Conservation (phyloP, 2,113 vertebrate genomes). For the Protomyctophum bolini region DNA sequence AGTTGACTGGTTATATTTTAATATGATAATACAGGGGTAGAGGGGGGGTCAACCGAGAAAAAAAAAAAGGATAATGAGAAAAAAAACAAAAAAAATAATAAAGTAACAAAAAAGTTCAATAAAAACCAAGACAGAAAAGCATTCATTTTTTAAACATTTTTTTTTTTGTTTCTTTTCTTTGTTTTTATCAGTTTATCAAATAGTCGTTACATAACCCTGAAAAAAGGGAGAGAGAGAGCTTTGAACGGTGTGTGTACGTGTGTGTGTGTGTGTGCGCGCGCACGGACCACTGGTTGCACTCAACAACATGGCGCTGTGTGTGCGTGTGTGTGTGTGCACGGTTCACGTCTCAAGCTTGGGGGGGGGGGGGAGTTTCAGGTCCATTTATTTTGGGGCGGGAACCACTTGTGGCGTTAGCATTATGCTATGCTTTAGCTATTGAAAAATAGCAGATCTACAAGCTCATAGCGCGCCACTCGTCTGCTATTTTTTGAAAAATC, state of each 20-base stretch:
- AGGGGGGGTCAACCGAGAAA: constrained; percentile 85
- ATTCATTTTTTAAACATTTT: constrained; percentile 88
- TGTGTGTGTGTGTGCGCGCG: no score
- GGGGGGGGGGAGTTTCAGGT: no score
- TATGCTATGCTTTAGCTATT: no score
- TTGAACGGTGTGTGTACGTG: constrained; percentile 47
- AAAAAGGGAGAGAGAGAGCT: constrained; percentile 68
- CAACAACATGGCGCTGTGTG: constrained; percentile 46
- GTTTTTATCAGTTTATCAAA: constrained; percentile 77
- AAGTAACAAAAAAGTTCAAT: constrained; percentile 86
- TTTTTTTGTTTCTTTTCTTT: constrained; percentile 57
- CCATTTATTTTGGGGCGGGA: no score
- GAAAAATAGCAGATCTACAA: no score
- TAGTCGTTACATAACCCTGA: constrained; percentile 74
- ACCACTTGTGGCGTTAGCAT: no score
- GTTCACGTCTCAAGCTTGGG: no score
- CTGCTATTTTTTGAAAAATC: no score
- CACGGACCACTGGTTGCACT: constrained; percentile 53
- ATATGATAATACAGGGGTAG: constrained; percentile 92
- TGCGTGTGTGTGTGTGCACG: no score
- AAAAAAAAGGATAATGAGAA: constrained; percentile 82
- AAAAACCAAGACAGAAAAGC: constrained; percentile 87
- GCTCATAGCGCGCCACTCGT: no score
- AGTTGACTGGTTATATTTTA: constrained; percentile 95
- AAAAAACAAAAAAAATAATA: constrained; percentile 64